Base-by-base conservation (phyloP, 2,113 vertebrate species). In the Mobula hypostoma region DNA sequence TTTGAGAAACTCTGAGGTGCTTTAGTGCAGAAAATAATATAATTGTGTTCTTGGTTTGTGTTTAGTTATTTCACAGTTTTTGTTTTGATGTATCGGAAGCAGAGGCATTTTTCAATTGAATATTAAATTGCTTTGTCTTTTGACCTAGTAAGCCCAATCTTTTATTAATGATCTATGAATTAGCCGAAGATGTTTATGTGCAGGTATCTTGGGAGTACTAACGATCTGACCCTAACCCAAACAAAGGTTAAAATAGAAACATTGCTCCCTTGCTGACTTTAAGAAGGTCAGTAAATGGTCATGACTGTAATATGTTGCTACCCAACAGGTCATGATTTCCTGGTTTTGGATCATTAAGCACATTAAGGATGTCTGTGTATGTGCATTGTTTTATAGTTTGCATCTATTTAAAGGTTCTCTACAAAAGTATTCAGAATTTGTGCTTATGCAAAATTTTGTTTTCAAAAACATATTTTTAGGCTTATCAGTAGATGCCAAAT, bases 201-300 rank as follows among this genome's bases (percentile, higher is more conserved):
- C 56, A n/a, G 58, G 2, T 88, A 63, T n/a, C 83, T n/a, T 88
- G 83, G 83, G 83, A 88, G 27, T 63, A 27, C 83, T 88, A 88
- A 63, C 61, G 14, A 29, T n/a, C 12, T 63, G 58, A 88, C 24
- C 27, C 61, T 61, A 88, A 63, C 83, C 83, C 11, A 63, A 88
- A 56, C 27, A n/a, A 14, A n/a, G 56, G 58, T 88, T 88, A 63
- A 3, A 29, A 27, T 5, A 88, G n/a, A 27, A 61, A 12, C 29
- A 5, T 29, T n/a, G 14, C 11, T 88, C 56, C 58, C 83, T n/a
- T 63, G 83, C 29, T 88, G 61, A 12, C 56, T 88, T 63, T 58
- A n/a, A 63, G 56, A 5, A n/a, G n/a, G 4, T 29, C 12, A 61
- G 9, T 88, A 88, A 17, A 11, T 88, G 58, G 27, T 56, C 58